Evolutionary conservation across 2,113 vertebrate species (phyloP).

Genomic region (Struthio camelus): DNA sequence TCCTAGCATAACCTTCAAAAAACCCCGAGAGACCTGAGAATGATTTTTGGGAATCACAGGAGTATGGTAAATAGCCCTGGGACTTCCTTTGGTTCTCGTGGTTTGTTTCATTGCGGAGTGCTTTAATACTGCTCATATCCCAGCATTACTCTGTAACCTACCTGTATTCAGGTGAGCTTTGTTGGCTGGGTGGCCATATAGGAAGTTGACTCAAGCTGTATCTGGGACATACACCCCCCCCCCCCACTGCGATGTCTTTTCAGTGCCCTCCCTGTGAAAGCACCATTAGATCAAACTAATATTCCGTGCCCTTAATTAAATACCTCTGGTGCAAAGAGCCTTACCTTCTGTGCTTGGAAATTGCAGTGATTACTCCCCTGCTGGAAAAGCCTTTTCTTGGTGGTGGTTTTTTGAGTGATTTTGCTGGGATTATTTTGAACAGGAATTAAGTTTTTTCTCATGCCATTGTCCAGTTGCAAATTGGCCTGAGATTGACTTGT

Average conservation of each 20-base stretch:
- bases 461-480: constrained; percentile 49
- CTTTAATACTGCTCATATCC: neutral
- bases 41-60: neutral
- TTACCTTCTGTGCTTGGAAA: constrained; percentile 48
- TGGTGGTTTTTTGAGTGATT: neutral
- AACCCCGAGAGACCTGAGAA: neutral
- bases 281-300: constrained; percentile 38
- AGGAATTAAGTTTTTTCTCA: constrained; percentile 32
- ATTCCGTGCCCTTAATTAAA: constrained; percentile 56
- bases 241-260: neutral
- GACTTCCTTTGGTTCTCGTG: neutral
- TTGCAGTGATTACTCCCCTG: constrained; percentile 51
- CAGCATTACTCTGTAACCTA: neutral
- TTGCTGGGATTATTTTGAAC: neutral
- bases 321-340: constrained; percentile 45
- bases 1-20: neutral
- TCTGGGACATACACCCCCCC: neutral
- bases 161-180: neutral
- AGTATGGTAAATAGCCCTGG: neutral
- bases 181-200: neutral
- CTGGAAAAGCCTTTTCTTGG: neutral
- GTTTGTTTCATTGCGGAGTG: neutral
- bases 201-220: neutral
- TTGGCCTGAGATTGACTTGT: constrained; percentile 49
- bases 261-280: constrained; percentile 1